A percentile compares a stretch with the other conserved stretches of the same genome.
These are phyloP conservation scores for Linyphia triangularis DNA, from an alignment of 2,888 invertebrate genomes.

Conservation along the genomic window DNA sequence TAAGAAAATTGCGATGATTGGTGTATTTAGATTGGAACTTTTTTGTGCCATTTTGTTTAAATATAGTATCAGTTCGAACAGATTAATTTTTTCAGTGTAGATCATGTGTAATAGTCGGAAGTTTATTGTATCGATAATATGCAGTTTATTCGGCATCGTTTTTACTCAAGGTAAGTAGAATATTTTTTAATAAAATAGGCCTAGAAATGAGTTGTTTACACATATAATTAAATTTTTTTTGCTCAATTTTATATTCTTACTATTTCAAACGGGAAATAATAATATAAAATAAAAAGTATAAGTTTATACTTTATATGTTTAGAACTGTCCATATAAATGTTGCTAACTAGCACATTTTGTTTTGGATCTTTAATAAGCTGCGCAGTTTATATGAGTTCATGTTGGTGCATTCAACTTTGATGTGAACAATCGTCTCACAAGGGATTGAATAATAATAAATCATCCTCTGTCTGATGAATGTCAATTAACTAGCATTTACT, in stretches of 20 bases:
- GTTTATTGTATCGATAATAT: slow-evolving; percentile 37
- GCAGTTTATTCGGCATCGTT: slow-evolving; percentile 17
- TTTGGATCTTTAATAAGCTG: not conserved
- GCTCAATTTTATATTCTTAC: not conserved
- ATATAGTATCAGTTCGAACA: not conserved
- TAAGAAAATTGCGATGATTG: slow-evolving; percentile 6
- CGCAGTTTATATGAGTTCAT: not conserved
- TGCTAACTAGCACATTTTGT: too few relatives aligned
- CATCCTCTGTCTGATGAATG: too few relatives aligned
- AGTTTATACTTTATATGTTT: not conserved
- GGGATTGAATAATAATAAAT: too few relatives aligned
- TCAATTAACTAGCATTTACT: too few relatives aligned
- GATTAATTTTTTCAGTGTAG: slow-evolving; percentile 23
- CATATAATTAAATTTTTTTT: slow-evolving; percentile 2
- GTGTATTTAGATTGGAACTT: slow-evolving; percentile 10
- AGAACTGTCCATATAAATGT: too few relatives aligned
- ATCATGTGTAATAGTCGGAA: slow-evolving; percentile 37
- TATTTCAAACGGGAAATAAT: not conserved
- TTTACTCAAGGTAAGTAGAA: slow-evolving; percentile 59
- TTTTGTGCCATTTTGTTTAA: slow-evolving; percentile 20
- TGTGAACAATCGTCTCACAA: too few relatives aligned
- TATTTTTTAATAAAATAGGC: slow-evolving; percentile 33
- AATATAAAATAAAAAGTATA: not conserved
- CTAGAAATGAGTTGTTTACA: slow-evolving; percentile 16
- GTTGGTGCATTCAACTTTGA: too few relatives aligned